Evolutionary conservation across 2,888 invertebrate species (phyloP).

Genomic region (Pedicia rivosa): DNA sequence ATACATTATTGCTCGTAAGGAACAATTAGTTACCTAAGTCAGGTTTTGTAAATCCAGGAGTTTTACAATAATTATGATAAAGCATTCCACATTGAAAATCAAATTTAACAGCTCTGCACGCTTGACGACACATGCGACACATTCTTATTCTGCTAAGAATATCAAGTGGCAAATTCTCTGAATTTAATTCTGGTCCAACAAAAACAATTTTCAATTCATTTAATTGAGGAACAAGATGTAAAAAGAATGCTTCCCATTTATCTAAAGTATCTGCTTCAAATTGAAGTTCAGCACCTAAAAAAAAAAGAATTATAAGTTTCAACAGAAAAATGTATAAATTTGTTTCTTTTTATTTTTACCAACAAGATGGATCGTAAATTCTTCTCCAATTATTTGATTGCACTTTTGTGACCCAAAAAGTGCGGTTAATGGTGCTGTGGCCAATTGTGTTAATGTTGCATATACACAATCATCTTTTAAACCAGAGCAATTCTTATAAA

Average conservation of each 20-base stretch:
- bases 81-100: slow-evolving; percentile 36
- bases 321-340: background rate
- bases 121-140: slow-evolving; percentile 35
- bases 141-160: slow-evolving; percentile 39
- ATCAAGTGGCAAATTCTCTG: slow-evolving; percentile 38
- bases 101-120: slow-evolving; percentile 35
- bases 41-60: slow-evolving; percentile 34
- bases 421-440: slow-evolving; percentile 47
- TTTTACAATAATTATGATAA: slow-evolving; percentile 36
- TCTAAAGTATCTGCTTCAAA: slow-evolving; percentile 51
- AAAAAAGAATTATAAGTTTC: slow-evolving; percentile 35
- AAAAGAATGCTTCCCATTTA: slow-evolving; percentile 54
- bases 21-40: slow-evolving; percentile 34
- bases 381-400: slow-evolving; percentile 17
- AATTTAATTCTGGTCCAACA: slow-evolving; percentile 46
- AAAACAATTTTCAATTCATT: slow-evolving; percentile 41
- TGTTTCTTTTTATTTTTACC: no score
- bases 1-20: background rate
- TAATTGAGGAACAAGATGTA: slow-evolving; percentile 43
- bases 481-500: slow-evolving; percentile 10
- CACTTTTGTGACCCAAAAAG: slow-evolving; percentile 36
- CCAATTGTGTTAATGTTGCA: slow-evolving; percentile 44
- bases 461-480: slow-evolving; percentile 39
- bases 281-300: slow-evolving; percentile 55
- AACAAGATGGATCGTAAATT: slow-evolving; percentile 20